phyloP scores from a whole-genome alignment of 2,888 invertebrate species.

The Sarcophaga caerulescens region DNA sequence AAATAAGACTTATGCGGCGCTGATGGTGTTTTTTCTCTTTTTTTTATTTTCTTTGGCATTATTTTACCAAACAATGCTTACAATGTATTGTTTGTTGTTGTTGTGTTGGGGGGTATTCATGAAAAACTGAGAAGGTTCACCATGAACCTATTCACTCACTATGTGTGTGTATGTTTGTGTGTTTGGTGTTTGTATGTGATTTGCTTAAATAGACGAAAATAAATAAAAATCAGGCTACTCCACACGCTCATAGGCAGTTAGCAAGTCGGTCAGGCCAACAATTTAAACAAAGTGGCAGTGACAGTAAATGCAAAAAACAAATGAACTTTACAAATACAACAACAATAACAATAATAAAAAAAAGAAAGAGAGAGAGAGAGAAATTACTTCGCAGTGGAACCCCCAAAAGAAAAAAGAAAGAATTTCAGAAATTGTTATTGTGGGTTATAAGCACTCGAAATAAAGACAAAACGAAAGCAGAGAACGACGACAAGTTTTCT shows the following conservation, averaged over 20 bases:
- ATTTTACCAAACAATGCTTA: conserved; percentile 58
- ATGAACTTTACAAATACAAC: neutral
- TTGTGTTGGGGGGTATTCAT: conserved; percentile 9
- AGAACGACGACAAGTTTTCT: neutral
- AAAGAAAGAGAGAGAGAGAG: too few relatives aligned
- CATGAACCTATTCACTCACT: conserved; percentile 56
- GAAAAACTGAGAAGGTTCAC: conserved; percentile 49
- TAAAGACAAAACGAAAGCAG: conserved; percentile 18
- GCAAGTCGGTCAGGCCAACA: neutral
- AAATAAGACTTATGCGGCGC: conserved; percentile 3
- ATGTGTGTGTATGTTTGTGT: neutral
- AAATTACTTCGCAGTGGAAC: neutral
- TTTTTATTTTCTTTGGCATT: neutral
- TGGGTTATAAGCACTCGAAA: conserved; percentile 49
- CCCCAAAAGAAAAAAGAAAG: conserved; percentile 2
- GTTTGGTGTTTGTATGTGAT: conserved; percentile 12
- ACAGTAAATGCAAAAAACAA: neutral
- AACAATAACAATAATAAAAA: neutral
- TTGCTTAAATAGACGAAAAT: conserved; percentile 48
- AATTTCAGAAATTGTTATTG: conserved; percentile 59
- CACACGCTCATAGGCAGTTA: conserved; percentile 7
- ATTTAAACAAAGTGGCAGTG: conserved; percentile 8
- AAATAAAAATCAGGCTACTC: conserved; percentile 46
- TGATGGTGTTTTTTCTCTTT: conserved; percentile 14
- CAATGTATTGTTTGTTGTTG: conserved; percentile 23